Percentiles rank a stretch among this genome's conserved stretches.
Conservation (phyloP, 2,888 invertebrate species). For the Trichogramma evanescens region DNA sequence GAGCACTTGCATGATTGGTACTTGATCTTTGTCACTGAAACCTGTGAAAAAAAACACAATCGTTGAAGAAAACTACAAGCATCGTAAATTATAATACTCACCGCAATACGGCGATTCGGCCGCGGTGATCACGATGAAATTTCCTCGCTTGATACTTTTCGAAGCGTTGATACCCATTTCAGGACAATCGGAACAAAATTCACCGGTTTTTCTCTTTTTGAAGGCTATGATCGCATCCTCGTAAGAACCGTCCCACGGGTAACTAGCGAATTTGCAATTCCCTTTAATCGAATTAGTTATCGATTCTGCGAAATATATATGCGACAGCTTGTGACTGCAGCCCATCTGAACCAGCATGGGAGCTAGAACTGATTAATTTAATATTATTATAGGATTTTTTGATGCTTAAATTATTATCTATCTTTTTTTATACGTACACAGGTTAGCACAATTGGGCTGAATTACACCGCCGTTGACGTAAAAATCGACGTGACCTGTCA, state of each 20-base stretch:
- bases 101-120: background rate
- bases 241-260: background rate
- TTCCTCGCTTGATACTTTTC: background rate
- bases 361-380: no score
- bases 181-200: background rate
- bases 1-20: no score
- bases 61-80: no score
- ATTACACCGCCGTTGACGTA: conserved; percentile 62
- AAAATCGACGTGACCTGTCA: conserved; percentile 54
- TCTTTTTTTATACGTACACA: conserved; percentile 46
- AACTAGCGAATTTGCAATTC: background rate
- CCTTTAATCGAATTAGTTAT: background rate
- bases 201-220: background rate
- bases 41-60: no score
- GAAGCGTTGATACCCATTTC: background rate
- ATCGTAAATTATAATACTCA: background rate
- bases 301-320: background rate
- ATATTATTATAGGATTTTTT: no score
- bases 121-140: background rate
- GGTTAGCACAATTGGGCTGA: conserved; percentile 48
- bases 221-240: background rate
- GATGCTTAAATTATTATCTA: conserved; percentile 3
- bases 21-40: no score
- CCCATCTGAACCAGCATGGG: background rate
- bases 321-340: background rate